These are phyloP conservation scores for Amphimallon solstitiale DNA, from an alignment of 2,888 invertebrate species.

Conservation along the genomic window DNA sequence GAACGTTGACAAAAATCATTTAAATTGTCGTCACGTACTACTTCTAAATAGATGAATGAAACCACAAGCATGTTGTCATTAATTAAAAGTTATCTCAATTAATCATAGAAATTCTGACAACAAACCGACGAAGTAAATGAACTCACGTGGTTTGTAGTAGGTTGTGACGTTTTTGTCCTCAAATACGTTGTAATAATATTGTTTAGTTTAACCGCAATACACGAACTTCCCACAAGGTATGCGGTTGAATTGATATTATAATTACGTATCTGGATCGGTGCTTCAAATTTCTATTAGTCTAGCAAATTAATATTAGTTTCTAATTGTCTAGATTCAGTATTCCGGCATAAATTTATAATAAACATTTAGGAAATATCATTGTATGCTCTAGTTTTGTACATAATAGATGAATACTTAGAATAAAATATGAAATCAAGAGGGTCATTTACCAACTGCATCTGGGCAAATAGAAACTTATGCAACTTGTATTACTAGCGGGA, in stretches of 20 bases:
- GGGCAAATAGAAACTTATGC: too few relatives aligned
- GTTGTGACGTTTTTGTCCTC: neutral
- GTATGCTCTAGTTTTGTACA: too few relatives aligned
- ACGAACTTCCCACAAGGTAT: neutral
- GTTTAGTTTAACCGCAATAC: constrained; percentile 8
- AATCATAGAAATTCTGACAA: constrained; percentile 21
- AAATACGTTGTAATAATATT: constrained; percentile 1
- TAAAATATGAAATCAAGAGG: too few relatives aligned
- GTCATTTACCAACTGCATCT: too few relatives aligned
- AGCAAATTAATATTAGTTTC: too few relatives aligned
- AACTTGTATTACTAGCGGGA: too few relatives aligned
- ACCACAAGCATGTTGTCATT: constrained; percentile 17
- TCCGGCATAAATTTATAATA: too few relatives aligned
- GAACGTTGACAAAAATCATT: too few relatives aligned
- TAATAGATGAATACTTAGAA: too few relatives aligned
- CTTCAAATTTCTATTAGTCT: constrained; percentile 1
- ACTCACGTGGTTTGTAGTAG: constrained; percentile 1
- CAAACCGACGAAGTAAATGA: constrained; percentile 3
- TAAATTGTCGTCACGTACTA: neutral
- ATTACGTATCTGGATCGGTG: constrained; percentile 6
- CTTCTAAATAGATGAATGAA: constrained; percentile 1
- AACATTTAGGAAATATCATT: too few relatives aligned
- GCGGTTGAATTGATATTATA: constrained; percentile 7
- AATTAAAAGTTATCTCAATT: neutral
- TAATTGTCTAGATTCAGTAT: too few relatives aligned